Conservation (phyloP, 2,888 invertebrate genomes). For the Xestia sexstrigata region DNA sequence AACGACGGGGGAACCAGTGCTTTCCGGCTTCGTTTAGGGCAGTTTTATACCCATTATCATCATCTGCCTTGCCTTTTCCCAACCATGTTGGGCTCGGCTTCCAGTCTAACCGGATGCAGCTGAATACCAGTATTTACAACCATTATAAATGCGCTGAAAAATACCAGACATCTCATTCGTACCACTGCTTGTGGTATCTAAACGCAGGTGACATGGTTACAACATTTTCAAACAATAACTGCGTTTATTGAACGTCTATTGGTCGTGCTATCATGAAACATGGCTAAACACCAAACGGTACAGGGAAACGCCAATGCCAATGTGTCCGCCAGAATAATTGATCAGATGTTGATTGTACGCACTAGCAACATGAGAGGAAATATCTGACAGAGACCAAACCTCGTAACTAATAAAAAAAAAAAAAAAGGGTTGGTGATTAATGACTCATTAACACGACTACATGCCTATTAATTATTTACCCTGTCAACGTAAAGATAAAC, state of each 20-base stretch:
- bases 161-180: no score
- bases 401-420: no score
- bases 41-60: no score
- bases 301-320: constrained; percentile 39
- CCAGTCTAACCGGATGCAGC: no score
- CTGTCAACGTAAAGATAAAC: neutral
- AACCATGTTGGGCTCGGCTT: no score
- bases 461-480: neutral
- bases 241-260: constrained; percentile 10
- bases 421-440: no score
- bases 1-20: no score
- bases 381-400: constrained; percentile 23
- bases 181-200: neutral
- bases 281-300: constrained; percentile 23
- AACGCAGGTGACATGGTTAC: constrained; percentile 1
- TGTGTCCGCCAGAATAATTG: constrained; percentile 57
- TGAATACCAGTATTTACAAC: no score
- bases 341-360: constrained; percentile 64
- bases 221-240: constrained; percentile 26
- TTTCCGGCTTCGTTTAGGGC: no score
- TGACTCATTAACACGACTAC: neutral
- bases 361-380: constrained; percentile 7
- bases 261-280: constrained; percentile 20
- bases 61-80: no score
- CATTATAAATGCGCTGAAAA: no score